Evolutionary conservation across 1,140 invertebrate species (phyloP).

Genomic region (Drosophila triauraria): DNA sequence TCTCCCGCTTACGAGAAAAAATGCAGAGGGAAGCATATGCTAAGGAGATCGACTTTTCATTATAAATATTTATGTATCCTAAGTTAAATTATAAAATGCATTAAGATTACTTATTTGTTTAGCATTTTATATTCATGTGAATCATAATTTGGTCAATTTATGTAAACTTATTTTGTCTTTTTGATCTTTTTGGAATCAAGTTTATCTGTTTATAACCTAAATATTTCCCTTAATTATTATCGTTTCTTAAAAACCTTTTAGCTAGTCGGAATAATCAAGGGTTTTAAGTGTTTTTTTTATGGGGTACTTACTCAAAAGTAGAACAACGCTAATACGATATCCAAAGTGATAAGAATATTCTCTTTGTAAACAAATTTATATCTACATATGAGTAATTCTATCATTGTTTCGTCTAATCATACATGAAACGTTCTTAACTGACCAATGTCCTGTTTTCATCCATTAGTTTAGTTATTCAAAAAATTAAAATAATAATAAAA

Average conservation of each 20-base stretch:
- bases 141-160: constrained; percentile 8
- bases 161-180: background rate
- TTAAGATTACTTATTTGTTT: constrained; percentile 12
- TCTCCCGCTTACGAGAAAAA: constrained; percentile 90
- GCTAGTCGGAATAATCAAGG: background rate
- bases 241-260: background rate
- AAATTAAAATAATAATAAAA: background rate
- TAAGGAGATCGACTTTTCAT: constrained; percentile 71
- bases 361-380: constrained; percentile 1
- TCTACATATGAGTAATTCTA: background rate
- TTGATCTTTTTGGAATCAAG: constrained; percentile 4
- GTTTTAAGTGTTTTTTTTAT: constrained; percentile 2
- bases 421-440: constrained; percentile 1
- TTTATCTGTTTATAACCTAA: background rate
- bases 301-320: constrained; percentile 11
- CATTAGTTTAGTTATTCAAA: constrained; percentile 3
- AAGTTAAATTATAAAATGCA: constrained; percentile 21
- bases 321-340: constrained; percentile 2
- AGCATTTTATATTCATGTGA: constrained; percentile 4
- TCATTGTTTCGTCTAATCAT: background rate
- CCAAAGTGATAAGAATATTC: constrained; percentile 11
- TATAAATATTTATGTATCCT: constrained; percentile 42
- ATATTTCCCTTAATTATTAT: background rate
- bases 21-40: constrained; percentile 88
- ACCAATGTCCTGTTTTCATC: constrained; percentile 9